Conservation (phyloP, 1,140 invertebrate species). For the Platorchestia sp. region DNA sequence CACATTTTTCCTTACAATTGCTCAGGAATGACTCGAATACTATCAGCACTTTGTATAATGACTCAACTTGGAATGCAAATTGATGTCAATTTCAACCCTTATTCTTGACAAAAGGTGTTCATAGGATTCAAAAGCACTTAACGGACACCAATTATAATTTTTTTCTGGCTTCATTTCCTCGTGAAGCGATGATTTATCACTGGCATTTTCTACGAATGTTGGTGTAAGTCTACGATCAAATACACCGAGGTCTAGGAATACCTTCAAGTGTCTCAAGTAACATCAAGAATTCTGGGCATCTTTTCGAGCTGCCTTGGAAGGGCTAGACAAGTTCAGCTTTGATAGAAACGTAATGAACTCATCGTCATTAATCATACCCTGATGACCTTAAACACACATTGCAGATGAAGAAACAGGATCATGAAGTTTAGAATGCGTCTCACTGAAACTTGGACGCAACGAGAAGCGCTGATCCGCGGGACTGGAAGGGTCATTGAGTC, state of each 20-base stretch:
- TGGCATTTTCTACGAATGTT: neutral
- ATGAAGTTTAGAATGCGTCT: neutral
- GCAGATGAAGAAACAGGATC: neutral
- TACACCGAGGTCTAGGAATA: neutral
- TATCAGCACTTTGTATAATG: neutral
- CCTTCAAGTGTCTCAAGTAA: neutral
- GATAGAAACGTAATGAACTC: neutral
- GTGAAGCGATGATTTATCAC: neutral
- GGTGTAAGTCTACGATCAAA: neutral
- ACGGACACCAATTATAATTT: neutral
- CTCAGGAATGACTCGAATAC: neutral
- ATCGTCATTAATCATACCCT: neutral
- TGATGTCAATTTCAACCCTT: neutral
- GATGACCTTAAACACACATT: neutral
- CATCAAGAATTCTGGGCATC: neutral
- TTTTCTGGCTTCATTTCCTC: neutral
- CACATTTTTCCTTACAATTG: neutral
- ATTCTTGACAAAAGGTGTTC: neutral
- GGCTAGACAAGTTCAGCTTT: neutral
- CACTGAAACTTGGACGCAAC: neutral
- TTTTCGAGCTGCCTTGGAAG: neutral
- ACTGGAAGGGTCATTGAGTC: neutral
- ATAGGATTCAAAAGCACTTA: neutral
- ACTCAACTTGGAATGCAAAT: neutral
- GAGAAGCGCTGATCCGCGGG: neutral